Base-by-base conservation (phyloP, 2,113 vertebrate genomes). In the Rostratula benghalensis region DNA sequence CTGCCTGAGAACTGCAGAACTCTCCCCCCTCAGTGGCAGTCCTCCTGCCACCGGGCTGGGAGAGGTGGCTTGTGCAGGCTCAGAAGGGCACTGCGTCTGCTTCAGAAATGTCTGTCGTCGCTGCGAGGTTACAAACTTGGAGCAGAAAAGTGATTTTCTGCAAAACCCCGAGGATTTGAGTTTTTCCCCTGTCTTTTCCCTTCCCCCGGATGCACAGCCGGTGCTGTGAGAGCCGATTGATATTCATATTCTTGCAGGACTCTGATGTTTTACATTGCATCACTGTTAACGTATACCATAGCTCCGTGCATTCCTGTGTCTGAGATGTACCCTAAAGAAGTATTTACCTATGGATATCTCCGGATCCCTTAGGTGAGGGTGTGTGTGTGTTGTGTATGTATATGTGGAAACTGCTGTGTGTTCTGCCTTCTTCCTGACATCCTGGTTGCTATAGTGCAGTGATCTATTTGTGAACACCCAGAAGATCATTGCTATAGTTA, bases 381-480 rank as follows among this genome's bases (percentile, higher is more conserved):
- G 31, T 48, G 35, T 50, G 35, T 68, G 65, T 74, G 43, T 74
- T 39, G 61, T 91, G 31, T 87, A 68, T 87, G 78, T 90, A 74
- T 87, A 93, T 92, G 88, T 91, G 91, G 91, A 93, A 97, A 93
- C 92, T 83, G 86, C 82, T 90, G 77, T 89, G 88, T 82, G 76
- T 95, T 96, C 95, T 96, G 94, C 91, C 87, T 97, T 97, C 95
- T 95, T 97, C 95, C 88, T 93, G 91, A 97, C 93, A 97, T 96
- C 86, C 97, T 97, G 97, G 98, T 98, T 98, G 97, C 98, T 97
- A 96, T 97, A 98, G 97, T 83, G 84, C 94, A 50, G 92, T 65
- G 96, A 97, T 97, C 97, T 98, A 95, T 98, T 98, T 98, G 97
- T 98, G 98, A 97, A 98, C 97, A 97, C 96, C 74, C 90, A 96